Percentiles rank a stretch among this genome's conserved stretches.
phyloP scores from a whole-genome alignment of 1,140 invertebrate genomes.

The Megalopta genalis region DNA sequence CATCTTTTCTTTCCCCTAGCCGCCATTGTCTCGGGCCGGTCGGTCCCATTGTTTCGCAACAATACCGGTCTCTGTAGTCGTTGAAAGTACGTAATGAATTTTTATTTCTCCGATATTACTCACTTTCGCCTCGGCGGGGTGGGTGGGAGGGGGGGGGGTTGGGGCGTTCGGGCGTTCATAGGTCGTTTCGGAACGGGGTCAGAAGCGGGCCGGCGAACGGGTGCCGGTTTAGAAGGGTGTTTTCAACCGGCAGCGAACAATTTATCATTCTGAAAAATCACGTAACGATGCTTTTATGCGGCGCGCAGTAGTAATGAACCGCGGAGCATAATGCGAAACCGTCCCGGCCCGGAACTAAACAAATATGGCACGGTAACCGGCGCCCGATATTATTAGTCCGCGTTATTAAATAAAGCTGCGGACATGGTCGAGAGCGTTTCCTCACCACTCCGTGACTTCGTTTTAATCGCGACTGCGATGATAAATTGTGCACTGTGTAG shows the following conservation, averaged over 20 bases:
- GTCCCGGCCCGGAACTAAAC: conserved; percentile 8
- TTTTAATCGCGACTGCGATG: not conserved
- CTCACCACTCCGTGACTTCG: not conserved
- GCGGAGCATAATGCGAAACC: conserved; percentile 12
- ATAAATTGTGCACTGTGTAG: not conserved
- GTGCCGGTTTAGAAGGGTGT: too few species aligned
- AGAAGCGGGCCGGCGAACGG: too few species aligned
- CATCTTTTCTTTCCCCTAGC: conserved; percentile 13
- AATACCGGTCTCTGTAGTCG: conserved; percentile 27
- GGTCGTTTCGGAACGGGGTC: too few species aligned
- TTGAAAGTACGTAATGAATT: conserved; percentile 32
- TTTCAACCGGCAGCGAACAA: conserved; percentile 17
- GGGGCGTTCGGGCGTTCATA: too few species aligned
- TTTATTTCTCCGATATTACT: conserved; percentile 42
- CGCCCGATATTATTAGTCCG: conserved; percentile 12
- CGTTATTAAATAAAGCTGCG: conserved; percentile 30
- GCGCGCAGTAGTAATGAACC: conserved; percentile 18
- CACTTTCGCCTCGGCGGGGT: not conserved
- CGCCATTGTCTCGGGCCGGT: conserved; percentile 7
- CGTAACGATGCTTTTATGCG: conserved; percentile 45
- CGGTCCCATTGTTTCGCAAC: conserved; percentile 31
- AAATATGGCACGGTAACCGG: conserved; percentile 14
- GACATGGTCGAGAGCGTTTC: not conserved
- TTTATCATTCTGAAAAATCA: conserved; percentile 48
- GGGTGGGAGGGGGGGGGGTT: not conserved